Conservation (phyloP, 2,797 vertebrate genomes). For the Diglossa cyanea region DNA sequence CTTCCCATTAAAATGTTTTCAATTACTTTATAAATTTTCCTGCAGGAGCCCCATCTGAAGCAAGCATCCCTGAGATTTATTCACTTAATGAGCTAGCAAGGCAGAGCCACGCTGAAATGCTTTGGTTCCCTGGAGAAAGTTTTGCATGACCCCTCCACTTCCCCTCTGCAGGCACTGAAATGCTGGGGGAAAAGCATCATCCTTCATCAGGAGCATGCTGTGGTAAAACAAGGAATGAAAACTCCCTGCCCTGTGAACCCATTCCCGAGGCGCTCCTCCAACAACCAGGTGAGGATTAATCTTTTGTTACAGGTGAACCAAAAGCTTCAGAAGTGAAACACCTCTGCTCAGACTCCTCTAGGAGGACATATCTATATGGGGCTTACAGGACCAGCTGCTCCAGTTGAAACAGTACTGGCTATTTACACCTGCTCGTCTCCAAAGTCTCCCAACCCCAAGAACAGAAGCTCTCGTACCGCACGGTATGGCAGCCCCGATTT, state of each 20-base stretch:
- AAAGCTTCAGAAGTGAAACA: neutral
- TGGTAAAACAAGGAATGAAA: neutral
- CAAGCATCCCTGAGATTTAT: neutral
- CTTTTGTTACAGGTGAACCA: neutral
- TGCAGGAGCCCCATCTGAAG: neutral
- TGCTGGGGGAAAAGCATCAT: neutral
- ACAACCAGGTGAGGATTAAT: neutral
- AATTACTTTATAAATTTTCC: constrained; percentile 37
- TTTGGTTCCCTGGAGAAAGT: neutral
- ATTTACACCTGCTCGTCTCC: neutral
- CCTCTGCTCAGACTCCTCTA: neutral
- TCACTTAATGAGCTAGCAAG: neutral
- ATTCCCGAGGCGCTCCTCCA: accelerated
- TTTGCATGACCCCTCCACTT: neutral
- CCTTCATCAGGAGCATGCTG: neutral
- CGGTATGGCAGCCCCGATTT: neutral
- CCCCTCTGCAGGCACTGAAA: neutral
- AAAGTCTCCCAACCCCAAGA: neutral
- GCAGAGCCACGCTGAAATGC: neutral
- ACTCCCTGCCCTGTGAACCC: neutral
- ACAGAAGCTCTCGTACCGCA: accelerated
- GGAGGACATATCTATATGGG: neutral
- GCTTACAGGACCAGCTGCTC: neutral
- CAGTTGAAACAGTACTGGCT: neutral
- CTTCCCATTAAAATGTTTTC: constrained; percentile 6